Base-by-base conservation (phyloP, 2,797 vertebrate species). In the Argentina silus region DNA sequence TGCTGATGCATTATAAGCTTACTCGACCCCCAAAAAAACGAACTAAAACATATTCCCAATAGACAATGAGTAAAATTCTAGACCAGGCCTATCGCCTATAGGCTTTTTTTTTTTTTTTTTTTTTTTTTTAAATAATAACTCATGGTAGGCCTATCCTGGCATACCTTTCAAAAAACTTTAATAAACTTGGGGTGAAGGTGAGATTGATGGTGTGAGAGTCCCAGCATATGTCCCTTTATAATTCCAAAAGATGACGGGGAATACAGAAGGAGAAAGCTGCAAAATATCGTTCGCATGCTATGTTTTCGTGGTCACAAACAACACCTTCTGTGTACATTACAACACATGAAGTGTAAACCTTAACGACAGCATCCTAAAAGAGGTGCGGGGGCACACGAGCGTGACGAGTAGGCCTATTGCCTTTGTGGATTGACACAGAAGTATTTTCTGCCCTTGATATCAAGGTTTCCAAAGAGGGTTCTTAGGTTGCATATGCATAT, bases 1-100 rank as follows among this genome's bases (percentile, higher is more conserved):
- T 86, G 83, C 80, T 83, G 78, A 83, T 93, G 92, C 91, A 88
- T 91, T 91, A 93, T 87, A 86, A 53, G 57, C 70, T 45, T 43
- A 85, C 71, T 87, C 66, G 70, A 79, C 88, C 90, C 86, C 87
- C 92, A 87, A 91, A 73, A 80, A 69, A 21, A 36, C 11, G 61
- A 81, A 85, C 69, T n/a, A 78, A 74, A 64, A 69, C 21, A 43
- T 19, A 36, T 14, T 27, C 36, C 36, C 57, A 60, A 76, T 67
- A 61, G 76, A 70, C 73, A 72, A 75, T 68, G 65, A 69, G 62
- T 79, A 80, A 84, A 83, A 79, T 79, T 85, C 27, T 66, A 80
- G 71, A 81, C n/a, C n/a, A n/a, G n/a, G 27, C 27, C 27, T n/a
- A n/a, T n/a, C n/a, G n/a, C n/a, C n/a, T n/a, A n/a, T n/a, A n/a